phyloP scores from a whole-genome alignment of 2,797 vertebrate genomes.

The Anas flavirostris region DNA sequence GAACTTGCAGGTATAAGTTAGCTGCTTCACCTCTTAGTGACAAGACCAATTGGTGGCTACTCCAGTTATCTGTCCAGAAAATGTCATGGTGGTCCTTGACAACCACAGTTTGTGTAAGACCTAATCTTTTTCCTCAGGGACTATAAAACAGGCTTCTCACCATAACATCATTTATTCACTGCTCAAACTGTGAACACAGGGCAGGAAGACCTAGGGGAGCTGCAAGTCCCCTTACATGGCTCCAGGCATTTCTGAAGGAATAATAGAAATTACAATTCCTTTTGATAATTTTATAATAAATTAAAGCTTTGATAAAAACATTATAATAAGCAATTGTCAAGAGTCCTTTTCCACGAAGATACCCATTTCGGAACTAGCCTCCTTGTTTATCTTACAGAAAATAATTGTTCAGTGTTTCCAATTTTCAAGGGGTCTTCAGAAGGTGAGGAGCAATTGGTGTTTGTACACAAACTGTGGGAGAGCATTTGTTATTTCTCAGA shows the following conservation, averaged over 20 bases:
- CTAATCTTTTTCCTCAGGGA: neutral
- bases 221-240: neutral
- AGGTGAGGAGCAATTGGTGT: neutral
- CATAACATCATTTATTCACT: neutral
- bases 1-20: neutral
- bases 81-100: neutral
- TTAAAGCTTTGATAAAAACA: neutral
- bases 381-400: neutral
- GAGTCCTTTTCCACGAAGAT: neutral
- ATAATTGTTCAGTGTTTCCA: neutral
- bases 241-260: neutral
- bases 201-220: neutral
- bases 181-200: neutral
- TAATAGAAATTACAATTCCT: neutral
- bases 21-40: neutral
- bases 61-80: neutral
- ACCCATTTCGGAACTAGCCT: neutral
- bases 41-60: neutral
- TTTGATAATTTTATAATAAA: neutral
- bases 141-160: neutral
- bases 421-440: constrained; percentile 2
- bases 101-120: neutral
- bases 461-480: neutral
- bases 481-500: neutral
- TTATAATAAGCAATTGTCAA: neutral